A percentile compares a stretch with the other conserved stretches of the same genome.
Conservation (phyloP, 1,140 invertebrate species). For the Homalodisca vitripennis region DNA sequence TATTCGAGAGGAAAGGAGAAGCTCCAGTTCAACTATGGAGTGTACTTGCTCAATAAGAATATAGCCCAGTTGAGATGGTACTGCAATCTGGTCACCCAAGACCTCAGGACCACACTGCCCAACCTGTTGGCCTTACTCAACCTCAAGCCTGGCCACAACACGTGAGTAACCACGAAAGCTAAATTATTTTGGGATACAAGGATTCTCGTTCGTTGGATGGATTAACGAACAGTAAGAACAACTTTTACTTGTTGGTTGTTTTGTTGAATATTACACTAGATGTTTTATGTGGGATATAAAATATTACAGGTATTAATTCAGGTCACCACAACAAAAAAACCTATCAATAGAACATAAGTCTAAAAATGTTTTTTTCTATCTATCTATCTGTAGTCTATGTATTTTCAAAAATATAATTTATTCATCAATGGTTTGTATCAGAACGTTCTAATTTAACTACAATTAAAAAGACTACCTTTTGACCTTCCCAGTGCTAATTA, state of each 20-base stretch:
- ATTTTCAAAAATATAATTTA: no score
- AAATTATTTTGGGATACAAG: background rate
- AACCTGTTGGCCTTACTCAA: slow-evolving; percentile 66
- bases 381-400: no score
- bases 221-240: background rate
- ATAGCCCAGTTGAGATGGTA: slow-evolving; percentile 78
- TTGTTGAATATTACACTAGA: background rate
- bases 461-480: no score
- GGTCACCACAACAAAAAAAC: background rate
- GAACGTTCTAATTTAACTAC: no score
- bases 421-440: no score
- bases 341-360: no score
- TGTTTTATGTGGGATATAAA: background rate
- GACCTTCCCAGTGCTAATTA: no score
- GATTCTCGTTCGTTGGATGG: background rate
- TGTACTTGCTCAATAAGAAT: slow-evolving; percentile 86
- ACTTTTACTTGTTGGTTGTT: background rate
- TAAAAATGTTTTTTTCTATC: no score
- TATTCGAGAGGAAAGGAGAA: slow-evolving; percentile 72
- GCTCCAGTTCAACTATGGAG: slow-evolving; percentile 76
- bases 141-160: slow-evolving; percentile 42
- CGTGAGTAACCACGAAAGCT: slow-evolving; percentile 22
- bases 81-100: slow-evolving; percentile 64
- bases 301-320: background rate
- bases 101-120: slow-evolving; percentile 69